Percentiles rank a stretch among this genome's conserved stretches.
Conservation (phyloP, 2,113 vertebrate genomes). For the Synchiropus splendidus region DNA sequence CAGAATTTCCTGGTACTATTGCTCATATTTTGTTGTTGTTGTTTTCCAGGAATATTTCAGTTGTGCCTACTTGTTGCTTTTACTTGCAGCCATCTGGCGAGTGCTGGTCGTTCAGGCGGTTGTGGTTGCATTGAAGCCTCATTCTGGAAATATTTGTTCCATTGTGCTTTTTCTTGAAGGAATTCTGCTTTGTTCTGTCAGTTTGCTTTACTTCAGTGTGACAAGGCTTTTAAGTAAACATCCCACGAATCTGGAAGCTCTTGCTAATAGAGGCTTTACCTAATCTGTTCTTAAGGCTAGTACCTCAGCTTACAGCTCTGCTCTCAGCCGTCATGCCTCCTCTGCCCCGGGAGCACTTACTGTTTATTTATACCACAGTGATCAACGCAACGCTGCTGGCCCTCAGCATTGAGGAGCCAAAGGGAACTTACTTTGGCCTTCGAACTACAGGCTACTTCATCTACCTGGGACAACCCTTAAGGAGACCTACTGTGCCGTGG, state of each 20-base stretch:
- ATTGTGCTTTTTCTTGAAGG: not conserved
- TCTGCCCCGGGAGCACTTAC: slow-evolving; percentile 51
- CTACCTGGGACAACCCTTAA: too few species aligned
- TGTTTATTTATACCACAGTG: slow-evolving; percentile 66
- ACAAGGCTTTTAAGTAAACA: slow-evolving; percentile 61
- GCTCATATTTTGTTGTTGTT: too few species aligned
- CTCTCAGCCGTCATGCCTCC: slow-evolving; percentile 34
- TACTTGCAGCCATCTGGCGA: too few species aligned
- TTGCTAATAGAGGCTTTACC: slow-evolving; percentile 70
- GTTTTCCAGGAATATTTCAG: too few species aligned
- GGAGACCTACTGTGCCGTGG: too few species aligned
- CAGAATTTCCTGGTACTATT: too few species aligned
- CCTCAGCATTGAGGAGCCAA: slow-evolving; percentile 24
- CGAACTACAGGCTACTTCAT: not conserved
- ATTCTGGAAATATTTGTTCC: not conserved
- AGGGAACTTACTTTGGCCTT: slow-evolving; percentile 12
- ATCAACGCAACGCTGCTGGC: slow-evolving; percentile 42
- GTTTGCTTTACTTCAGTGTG: slow-evolving; percentile 22
- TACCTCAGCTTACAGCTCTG: slow-evolving; percentile 59
- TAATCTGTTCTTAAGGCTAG: slow-evolving; percentile 68
- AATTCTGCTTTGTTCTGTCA: slow-evolving; percentile 5
- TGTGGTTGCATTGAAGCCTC: too few species aligned
- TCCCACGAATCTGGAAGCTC: slow-evolving; percentile 59
- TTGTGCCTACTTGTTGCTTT: too few species aligned
- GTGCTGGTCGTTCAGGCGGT: too few species aligned